Base-by-base conservation (phyloP, 2,888 invertebrate genomes). In the Rhaphigaster nebulosa region DNA sequence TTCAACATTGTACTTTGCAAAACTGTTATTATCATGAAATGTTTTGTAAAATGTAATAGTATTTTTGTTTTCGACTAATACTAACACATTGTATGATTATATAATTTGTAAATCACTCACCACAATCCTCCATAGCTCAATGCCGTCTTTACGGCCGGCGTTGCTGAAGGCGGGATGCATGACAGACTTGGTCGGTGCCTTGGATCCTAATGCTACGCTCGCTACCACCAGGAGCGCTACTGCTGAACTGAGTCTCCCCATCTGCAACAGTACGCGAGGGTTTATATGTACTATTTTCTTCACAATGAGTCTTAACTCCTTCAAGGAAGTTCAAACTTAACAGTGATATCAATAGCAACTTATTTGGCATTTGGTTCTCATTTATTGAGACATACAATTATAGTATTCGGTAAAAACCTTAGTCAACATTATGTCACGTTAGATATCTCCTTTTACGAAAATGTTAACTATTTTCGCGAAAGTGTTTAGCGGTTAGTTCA, bases 101-200 rank as follows among this genome's bases (percentile, higher is more conserved):
- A 18, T 65, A 34, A 34, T 34, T 18, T 1, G 5, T 76, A 80
- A 84, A n/a, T 23, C n/a, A 93, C 94, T 95, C 93, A 97, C 97
- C 95, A 97, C 97, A 91, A 97, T 96, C 93, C 97, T 95, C 97
- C 97, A 97, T 92, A 97, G 95, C 94, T 97, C 96, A 0, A 97
- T 92, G 0, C 97, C 97, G 13, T 96, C 95, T 88, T 94, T 94
- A 93, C 95, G 94, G 1, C 97, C 97, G 87, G 96, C 96, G 92
- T 95, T 95, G 91, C 94, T 95, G 93, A 97, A 97, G 8, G 96
- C 97, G 91, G 96, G 93, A 91, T 93, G 93, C 92, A 91, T 90
- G 76, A 91, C 88, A 6, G 91, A n/a, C 84, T 84, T 84, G 84
- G 45, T 34, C 56, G 88, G 60, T 38, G 65, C 88, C 56, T 54